These are phyloP conservation scores for Thereuonema tuberculata DNA, from an alignment of 1,140 invertebrate species.

Conservation along the genomic window DNA sequence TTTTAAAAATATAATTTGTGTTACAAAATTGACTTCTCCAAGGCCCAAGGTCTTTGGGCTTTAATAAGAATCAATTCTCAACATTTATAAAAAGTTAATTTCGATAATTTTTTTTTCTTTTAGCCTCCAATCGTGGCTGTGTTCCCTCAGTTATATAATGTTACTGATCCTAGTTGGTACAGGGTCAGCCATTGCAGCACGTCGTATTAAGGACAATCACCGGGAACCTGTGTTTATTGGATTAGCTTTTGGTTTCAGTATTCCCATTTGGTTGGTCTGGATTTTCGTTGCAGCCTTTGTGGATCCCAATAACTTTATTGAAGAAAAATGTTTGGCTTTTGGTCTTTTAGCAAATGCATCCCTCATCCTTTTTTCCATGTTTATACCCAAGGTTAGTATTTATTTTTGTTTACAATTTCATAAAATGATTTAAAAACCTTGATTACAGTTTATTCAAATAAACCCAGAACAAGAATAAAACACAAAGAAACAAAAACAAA, in stretches of 20 bases:
- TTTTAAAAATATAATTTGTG: too few species aligned
- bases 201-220: slow-evolving; percentile 79
- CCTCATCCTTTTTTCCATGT: slow-evolving; percentile 80
- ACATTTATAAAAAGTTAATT: too few species aligned
- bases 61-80: too few species aligned
- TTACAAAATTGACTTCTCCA: too few species aligned
- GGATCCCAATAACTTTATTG: slow-evolving; percentile 26
- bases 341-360: slow-evolving; percentile 66
- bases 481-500: too few species aligned
- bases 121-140: slow-evolving; percentile 41
- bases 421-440: too few species aligned
- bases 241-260: slow-evolving; percentile 60
- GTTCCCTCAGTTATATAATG: slow-evolving; percentile 63
- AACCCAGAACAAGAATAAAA: not conserved
- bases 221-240: slow-evolving; percentile 80
- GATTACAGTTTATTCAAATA: not conserved
- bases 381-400: slow-evolving; percentile 56
- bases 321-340: slow-evolving; percentile 56
- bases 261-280: slow-evolving; percentile 80
- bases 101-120: slow-evolving; percentile 20
- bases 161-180: slow-evolving; percentile 70
- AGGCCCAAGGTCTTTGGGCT: too few species aligned
- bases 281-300: slow-evolving; percentile 50
- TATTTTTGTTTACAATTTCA: too few species aligned
- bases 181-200: slow-evolving; percentile 62